Evolutionary conservation across 2,797 vertebrate species (phyloP), one percentile per base, ranked within the genome.

Genomic region (Cirrhinus molitorella): DNA sequence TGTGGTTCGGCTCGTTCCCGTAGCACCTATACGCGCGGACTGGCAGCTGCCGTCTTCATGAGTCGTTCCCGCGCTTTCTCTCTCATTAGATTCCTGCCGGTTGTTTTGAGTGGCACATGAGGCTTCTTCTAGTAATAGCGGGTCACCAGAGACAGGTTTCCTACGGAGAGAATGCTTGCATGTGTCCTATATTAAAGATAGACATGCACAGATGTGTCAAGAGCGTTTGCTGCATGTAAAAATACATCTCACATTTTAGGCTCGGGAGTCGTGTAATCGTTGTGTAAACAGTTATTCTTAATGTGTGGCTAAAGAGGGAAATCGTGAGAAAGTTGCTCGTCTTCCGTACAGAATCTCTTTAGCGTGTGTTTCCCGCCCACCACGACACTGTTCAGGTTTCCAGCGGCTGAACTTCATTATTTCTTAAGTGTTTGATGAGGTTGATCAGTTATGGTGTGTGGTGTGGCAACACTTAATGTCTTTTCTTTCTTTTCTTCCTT

Each of bases 331-430:
- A 61, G 55, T 76, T 53, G 23, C n/a, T 51, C 8, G 11, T 76
- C 43, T 81, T 71, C 49, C 61, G 63, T 57, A 28, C 45, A 75
- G 59, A 66, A 65, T 43, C 37, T 63, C 12, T 25, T 63, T 17
- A 65, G 43, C 47, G 23, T 65, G 14, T 80, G 34, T 81, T 81
- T 85, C 84, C 80, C 74, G 80, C 84, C 80, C 80, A 72, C 73
- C 65, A 40, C 80, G 45, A 14, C n/a, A 63, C n/a, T 73, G 66
- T 74, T 34, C 49, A 79, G 57, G 66, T 55, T 82, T 28, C 51
- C 43, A 53, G 37, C 21, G 55, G 68, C 12, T 61, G 59, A 79
- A 75, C 37, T 77, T 70, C 12, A 23, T 74, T 0, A 25, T 70
- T 70, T 78, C 14, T 51, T 0, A 78, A 70, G 37, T 47, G 49